A percentile compares a stretch with the other conserved stretches of the same genome.
phyloP scores from a whole-genome alignment of 2,113 vertebrate genomes.

The Pygoscelis antarcticus region DNA sequence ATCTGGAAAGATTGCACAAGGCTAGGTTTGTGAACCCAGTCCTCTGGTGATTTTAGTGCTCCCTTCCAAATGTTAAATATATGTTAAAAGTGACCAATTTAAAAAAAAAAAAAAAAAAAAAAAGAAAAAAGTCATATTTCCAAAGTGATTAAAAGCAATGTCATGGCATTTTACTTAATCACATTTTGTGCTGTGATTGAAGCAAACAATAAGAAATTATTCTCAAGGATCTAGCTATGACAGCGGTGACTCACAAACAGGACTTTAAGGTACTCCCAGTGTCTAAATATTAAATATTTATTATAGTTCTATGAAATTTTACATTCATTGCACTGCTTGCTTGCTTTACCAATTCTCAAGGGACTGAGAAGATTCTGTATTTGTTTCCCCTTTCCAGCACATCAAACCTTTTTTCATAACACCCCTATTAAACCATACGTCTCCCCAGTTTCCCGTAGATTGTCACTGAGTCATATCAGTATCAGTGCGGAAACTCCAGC shows the following conservation, averaged over 20 bases:
- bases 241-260: neutral
- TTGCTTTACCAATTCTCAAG: neutral
- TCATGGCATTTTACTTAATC: neutral
- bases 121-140: rapidly evolving
- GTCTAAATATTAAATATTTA: neutral
- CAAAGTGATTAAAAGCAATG: neutral
- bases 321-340: neutral
- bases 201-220: neutral
- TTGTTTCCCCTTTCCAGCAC: neutral
- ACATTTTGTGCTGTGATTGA: neutral
- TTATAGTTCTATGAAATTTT: neutral
- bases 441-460: neutral
- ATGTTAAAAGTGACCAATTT: neutral
- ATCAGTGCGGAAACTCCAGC: neutral
- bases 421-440: neutral
- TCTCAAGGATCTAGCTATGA: neutral
- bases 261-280: neutral
- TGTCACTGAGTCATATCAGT: neutral
- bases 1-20: neutral
- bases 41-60: neutral
- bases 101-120: neutral
- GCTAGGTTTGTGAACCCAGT: neutral
- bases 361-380: neutral
- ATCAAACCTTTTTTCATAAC: neutral
- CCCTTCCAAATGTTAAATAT: neutral